Evolutionary conservation across 2,797 vertebrate species (phyloP).

Genomic region (Adrianichthys oophorus): DNA sequence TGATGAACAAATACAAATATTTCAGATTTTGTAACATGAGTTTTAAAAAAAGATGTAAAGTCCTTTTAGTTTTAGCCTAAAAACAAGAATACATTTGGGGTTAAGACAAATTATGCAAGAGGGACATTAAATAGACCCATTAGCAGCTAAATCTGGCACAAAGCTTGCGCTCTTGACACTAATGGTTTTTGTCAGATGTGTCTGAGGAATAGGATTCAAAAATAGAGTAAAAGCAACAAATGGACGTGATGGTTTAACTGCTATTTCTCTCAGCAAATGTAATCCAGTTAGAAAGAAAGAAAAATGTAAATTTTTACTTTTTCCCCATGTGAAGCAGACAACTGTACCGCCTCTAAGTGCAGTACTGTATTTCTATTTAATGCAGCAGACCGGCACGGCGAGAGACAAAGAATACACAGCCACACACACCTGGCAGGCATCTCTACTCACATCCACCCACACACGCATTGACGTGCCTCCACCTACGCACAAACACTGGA

Average conservation of each 20-base stretch:
- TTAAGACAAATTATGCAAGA: slow-evolving; percentile 24
- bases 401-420: slow-evolving; percentile 59
- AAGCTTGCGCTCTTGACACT: slow-evolving; percentile 19
- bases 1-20: too few species aligned
- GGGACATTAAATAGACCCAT: slow-evolving; percentile 28
- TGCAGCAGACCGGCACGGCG: slow-evolving; percentile 35
- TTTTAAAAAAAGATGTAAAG: background rate
- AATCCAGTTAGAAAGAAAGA: slow-evolving; percentile 20
- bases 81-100: slow-evolving; percentile 14
- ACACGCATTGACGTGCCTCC: slow-evolving; percentile 60
- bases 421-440: slow-evolving; percentile 70
- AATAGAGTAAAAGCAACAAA: slow-evolving; percentile 32
- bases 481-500: slow-evolving; percentile 64
- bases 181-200: slow-evolving; percentile 16
- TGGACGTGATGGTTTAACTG: slow-evolving; percentile 11
- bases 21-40: too few species aligned
- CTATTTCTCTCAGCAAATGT: slow-evolving; percentile 12
- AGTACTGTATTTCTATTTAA: slow-evolving; percentile 36
- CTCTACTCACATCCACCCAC: slow-evolving; percentile 69
- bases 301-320: slow-evolving; percentile 7
- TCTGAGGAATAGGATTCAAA: slow-evolving; percentile 14
- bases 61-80: slow-evolving; percentile 8
- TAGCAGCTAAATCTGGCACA: slow-evolving; percentile 24
- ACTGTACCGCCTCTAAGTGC: slow-evolving; percentile 13
- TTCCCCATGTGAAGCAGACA: slow-evolving; percentile 2